phyloP scores from a whole-genome alignment of 53 echinoderm and acorn worm genomes.

The Echinarachnius parma region DNA sequence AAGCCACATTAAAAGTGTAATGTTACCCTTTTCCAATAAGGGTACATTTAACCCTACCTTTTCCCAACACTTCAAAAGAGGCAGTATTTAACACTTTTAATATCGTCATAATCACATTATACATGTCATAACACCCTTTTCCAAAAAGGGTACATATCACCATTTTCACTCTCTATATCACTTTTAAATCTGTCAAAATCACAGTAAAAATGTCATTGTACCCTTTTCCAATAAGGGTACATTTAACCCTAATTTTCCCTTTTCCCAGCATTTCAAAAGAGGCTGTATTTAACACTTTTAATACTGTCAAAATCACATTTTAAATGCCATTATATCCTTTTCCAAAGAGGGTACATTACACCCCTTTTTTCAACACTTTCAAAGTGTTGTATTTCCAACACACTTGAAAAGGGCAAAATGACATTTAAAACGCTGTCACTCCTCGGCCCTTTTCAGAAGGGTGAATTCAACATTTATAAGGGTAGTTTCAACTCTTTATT shows the following conservation, averaged over 20 bases:
- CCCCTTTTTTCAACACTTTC: not conserved
- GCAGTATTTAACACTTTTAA: too few species aligned
- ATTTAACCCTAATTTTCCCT: not conserved
- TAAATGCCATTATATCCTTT: not conserved
- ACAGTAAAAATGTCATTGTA: not conserved
- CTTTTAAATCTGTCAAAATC: too few species aligned
- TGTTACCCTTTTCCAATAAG: not conserved
- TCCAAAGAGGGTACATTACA: slow-evolving; percentile 11
- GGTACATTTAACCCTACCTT: not conserved
- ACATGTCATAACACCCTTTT: too few species aligned
- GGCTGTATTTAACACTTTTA: slow-evolving; percentile 7
- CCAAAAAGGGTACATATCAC: too few species aligned
- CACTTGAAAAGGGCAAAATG: slow-evolving; percentile 13
- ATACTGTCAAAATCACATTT: not conserved
- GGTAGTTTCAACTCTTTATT: slow-evolving; percentile 6
- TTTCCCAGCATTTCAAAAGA: not conserved
- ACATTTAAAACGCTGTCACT: slow-evolving; percentile 24
- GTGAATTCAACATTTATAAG: not conserved
- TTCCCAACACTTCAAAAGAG: not conserved
- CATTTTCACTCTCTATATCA: too few species aligned
- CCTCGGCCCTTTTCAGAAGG: slow-evolving; percentile 4
- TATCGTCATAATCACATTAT: too few species aligned
- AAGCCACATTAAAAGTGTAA: not conserved
- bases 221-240: not conserved
- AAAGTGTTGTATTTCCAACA: slow-evolving; percentile 5